Conservation (phyloP, 2,888 invertebrate species). For the Incurvaria masculella region DNA sequence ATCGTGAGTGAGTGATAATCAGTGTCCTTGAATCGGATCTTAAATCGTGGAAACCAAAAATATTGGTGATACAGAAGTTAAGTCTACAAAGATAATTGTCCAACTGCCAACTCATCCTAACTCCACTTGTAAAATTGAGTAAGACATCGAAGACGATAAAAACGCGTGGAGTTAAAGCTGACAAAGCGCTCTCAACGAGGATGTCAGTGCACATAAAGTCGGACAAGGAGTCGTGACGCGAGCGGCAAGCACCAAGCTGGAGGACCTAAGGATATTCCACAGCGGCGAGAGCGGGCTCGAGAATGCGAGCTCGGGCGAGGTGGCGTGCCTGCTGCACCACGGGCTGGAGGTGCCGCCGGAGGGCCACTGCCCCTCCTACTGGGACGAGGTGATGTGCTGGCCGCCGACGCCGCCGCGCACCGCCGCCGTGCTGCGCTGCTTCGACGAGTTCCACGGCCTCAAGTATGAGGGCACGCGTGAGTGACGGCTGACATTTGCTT, state of each 20-base stretch:
- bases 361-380: slow-evolving; percentile 61
- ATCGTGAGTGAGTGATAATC: too few species aligned
- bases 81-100: too few species aligned
- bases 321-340: slow-evolving; percentile 37
- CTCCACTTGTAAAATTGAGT: too few species aligned
- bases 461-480: slow-evolving; percentile 81
- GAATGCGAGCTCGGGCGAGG: slow-evolving; percentile 33
- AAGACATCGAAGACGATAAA: too few species aligned
- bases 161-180: too few species aligned
- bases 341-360: slow-evolving; percentile 24
- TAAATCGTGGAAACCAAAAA: too few species aligned
- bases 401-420: slow-evolving; percentile 70
- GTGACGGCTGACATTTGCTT: too few species aligned
- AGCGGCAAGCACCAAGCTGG: slow-evolving; percentile 37
- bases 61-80: too few species aligned
- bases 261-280: slow-evolving; percentile 45
- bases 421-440: slow-evolving; percentile 70
- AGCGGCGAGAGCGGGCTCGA: slow-evolving; percentile 31
- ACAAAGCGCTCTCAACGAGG: too few species aligned
- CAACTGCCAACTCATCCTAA: too few species aligned
- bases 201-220: slow-evolving; percentile 22
- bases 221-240: slow-evolving; percentile 25
- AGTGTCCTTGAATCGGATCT: too few species aligned
- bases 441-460: slow-evolving; percentile 73
- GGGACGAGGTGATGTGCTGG: slow-evolving; percentile 82